Conservation (phyloP, 2,888 invertebrate genomes). For the Dastarcus helophoroides region DNA sequence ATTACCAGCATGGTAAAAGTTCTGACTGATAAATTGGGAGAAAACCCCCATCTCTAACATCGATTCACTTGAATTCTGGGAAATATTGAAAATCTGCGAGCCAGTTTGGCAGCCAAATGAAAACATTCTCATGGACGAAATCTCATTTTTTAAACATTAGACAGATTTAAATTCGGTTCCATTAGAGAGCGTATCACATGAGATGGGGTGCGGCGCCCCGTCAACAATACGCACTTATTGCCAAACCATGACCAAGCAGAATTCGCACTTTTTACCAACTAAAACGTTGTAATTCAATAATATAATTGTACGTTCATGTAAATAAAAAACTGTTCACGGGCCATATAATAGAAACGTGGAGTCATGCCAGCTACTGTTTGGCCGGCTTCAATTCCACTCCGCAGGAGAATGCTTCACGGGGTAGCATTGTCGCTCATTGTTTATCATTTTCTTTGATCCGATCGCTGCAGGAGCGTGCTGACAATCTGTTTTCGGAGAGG, state of each 20-base stretch:
- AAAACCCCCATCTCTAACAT: too few relatives aligned
- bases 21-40: too few relatives aligned
- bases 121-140: conserved; percentile 8
- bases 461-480: too few relatives aligned
- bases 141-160: conserved; percentile 28
- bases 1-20: too few relatives aligned
- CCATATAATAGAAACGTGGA: conserved; percentile 31
- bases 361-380: conserved; percentile 27
- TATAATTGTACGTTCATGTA: conserved; percentile 37
- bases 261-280: conserved; percentile 29
- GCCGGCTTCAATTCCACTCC: conserved; percentile 10
- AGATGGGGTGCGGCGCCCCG: conserved; percentile 25
- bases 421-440: conserved; percentile 8
- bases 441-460: too few relatives aligned
- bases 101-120: too few relatives aligned
- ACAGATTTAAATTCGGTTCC: conserved; percentile 24
- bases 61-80: too few relatives aligned
- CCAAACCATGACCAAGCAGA: conserved; percentile 32
- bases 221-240: conserved; percentile 32
- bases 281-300: conserved; percentile 36
- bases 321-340: conserved; percentile 28
- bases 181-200: conserved; percentile 24
- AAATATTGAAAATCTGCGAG: too few relatives aligned
- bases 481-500: too few relatives aligned
- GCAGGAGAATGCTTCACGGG: conserved; percentile 10